A percentile compares a stretch with the other conserved stretches of the same genome.
These are phyloP conservation scores for Dromiciops gliroides DNA, from an alignment of 2,113 vertebrate genomes.

Conservation along the genomic window DNA sequence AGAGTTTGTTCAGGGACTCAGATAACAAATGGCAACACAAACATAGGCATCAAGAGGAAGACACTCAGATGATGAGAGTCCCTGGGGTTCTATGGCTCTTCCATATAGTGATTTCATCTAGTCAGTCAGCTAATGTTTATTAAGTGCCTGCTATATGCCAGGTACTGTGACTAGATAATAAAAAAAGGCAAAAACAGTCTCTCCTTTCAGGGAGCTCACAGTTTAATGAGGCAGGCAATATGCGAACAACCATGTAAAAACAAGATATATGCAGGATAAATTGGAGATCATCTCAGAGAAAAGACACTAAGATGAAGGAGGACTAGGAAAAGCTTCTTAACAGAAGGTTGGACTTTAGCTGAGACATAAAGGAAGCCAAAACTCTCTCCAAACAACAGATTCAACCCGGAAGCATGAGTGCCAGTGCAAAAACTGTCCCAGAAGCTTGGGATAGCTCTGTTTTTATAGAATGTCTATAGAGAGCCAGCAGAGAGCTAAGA, in stretches of 20 bases:
- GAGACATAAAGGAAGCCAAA: neutral
- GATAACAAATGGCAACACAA: neutral
- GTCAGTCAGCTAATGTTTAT: constrained; percentile 1
- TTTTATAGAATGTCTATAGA: neutral
- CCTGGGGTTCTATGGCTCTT: too few relatives aligned
- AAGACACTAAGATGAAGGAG: neutral
- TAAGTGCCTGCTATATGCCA: neutral
- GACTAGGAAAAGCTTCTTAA: neutral
- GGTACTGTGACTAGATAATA: neutral
- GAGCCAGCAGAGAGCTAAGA: too few relatives aligned
- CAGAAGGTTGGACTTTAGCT: neutral
- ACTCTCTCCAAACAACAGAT: neutral
- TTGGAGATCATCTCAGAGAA: neutral
- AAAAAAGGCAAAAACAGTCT: neutral
- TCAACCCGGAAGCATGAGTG: neutral
- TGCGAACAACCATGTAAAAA: neutral
- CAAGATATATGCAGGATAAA: neutral
- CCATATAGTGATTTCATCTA: neutral
- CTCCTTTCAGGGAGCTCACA: neutral
- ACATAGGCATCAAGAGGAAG: too few relatives aligned
- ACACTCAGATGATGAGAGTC: neutral
- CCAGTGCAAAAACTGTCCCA: neutral
- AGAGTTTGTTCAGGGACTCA: neutral
- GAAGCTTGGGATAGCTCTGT: neutral
- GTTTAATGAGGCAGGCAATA: neutral